Evolutionary conservation across 1,140 invertebrate genomes (phyloP).

Genomic region (Drosophila pseudoananassae): DNA sequence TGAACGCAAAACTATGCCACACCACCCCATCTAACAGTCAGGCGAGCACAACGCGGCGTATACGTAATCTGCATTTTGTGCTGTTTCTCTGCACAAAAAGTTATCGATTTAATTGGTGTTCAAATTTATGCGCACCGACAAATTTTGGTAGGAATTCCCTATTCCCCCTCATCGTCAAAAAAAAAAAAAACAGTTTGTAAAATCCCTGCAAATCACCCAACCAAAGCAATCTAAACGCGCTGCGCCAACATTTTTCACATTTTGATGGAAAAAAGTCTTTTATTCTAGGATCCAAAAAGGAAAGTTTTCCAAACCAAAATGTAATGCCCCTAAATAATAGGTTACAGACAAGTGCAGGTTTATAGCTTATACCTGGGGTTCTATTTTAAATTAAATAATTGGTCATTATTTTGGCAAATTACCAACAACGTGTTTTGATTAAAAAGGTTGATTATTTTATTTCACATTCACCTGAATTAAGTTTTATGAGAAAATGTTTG

Average conservation of each 20-base stretch:
- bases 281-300: background rate
- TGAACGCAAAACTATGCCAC: conserved; percentile 3
- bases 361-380: background rate
- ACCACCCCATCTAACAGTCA: conserved; percentile 5
- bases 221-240: conserved; percentile 22
- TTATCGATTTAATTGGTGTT: conserved; percentile 62
- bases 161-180: background rate
- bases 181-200: conserved; percentile 18
- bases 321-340: conserved; percentile 1
- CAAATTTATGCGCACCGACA: conserved; percentile 53
- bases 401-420: no score
- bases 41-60: conserved; percentile 45
- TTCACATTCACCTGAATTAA: no score
- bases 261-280: conserved; percentile 9
- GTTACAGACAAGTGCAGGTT: background rate
- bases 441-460: no score
- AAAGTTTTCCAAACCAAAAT: background rate
- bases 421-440: background rate
- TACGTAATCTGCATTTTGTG: conserved; percentile 53
- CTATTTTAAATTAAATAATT: background rate
- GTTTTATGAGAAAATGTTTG: no score
- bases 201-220: conserved; percentile 26
- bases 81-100: conserved; percentile 41
- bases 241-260: conserved; percentile 55
- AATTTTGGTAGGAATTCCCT: conserved; percentile 5